phyloP scores from a whole-genome alignment of 2,113 vertebrate genomes.

The Trematocara stigmaticum region DNA sequence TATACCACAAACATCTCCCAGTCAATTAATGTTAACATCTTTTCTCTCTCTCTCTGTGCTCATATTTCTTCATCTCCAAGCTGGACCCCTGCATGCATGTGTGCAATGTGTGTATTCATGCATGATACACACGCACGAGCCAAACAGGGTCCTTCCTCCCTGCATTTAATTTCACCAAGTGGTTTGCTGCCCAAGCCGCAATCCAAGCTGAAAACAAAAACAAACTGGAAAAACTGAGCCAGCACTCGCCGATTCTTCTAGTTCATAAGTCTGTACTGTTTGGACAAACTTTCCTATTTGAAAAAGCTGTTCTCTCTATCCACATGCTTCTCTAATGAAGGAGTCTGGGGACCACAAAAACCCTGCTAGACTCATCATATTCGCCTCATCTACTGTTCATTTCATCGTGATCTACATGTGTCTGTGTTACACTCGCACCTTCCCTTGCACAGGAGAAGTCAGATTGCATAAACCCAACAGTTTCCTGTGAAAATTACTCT shows the following conservation, averaged over 20 bases:
- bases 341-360: not conserved
- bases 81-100: not conserved
- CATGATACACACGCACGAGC: not conserved
- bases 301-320: not conserved
- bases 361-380: not conserved
- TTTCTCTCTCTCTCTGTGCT: not conserved
- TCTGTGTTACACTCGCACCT: not conserved
- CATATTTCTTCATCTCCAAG: not conserved
- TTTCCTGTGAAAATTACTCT: slow-evolving; percentile 13
- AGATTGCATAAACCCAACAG: not conserved
- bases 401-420: not conserved
- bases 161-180: not conserved
- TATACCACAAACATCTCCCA: slow-evolving; percentile 24
- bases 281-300: not conserved
- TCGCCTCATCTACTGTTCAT: not conserved
- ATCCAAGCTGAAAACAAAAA: slow-evolving; percentile 8
- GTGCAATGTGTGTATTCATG: not conserved
- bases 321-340: not conserved
- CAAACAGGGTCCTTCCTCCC: not conserved
- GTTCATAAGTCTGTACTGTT: not conserved
- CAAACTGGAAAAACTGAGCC: not conserved
- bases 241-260: not conserved
- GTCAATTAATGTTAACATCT: not conserved
- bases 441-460: not conserved
- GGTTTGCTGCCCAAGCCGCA: not conserved